Evolutionary conservation across 2,888 invertebrate genomes (phyloP).

Genomic region (Drosophila quinaria): DNA sequence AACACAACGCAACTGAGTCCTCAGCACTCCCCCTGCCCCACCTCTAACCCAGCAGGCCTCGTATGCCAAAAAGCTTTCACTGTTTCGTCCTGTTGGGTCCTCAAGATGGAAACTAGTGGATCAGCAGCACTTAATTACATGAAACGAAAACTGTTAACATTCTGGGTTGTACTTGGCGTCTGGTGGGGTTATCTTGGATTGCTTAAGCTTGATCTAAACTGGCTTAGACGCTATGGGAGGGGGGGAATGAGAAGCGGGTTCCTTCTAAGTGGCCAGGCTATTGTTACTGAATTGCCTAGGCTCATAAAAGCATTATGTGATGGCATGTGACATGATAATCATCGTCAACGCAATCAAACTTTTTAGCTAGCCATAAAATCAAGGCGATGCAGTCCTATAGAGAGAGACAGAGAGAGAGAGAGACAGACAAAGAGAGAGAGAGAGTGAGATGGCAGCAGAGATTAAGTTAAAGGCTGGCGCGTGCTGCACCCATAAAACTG

Average conservation of each 20-base stretch:
- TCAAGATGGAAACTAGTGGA: constrained; percentile 78
- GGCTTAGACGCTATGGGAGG: background rate
- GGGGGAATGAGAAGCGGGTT: background rate
- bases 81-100: constrained; percentile 35
- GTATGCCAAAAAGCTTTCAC: constrained; percentile 61
- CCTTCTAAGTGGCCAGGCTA: constrained; percentile 56
- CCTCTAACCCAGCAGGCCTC: background rate
- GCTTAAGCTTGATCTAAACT: constrained; percentile 9
- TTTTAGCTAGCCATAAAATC: constrained; percentile 11
- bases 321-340: constrained; percentile 77
- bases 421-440: background rate
- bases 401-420: background rate
- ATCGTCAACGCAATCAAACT: constrained; percentile 48
- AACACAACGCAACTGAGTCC: constrained; percentile 49
- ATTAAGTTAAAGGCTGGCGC: constrained; percentile 41
- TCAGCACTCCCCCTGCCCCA: background rate
- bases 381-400: background rate
- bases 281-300: constrained; percentile 50
- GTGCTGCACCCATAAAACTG: constrained; percentile 51
- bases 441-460: background rate
- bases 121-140: constrained; percentile 81
- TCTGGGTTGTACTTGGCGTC: constrained; percentile 19
- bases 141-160: constrained; percentile 81
- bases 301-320: constrained; percentile 61
- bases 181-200: background rate